A percentile compares a stretch with the other conserved stretches of the same genome.
These are phyloP conservation scores for Anthopleura xanthogrammica DNA, from an alignment of 92 coral and sea anemone genomes.

Conservation along the genomic window DNA sequence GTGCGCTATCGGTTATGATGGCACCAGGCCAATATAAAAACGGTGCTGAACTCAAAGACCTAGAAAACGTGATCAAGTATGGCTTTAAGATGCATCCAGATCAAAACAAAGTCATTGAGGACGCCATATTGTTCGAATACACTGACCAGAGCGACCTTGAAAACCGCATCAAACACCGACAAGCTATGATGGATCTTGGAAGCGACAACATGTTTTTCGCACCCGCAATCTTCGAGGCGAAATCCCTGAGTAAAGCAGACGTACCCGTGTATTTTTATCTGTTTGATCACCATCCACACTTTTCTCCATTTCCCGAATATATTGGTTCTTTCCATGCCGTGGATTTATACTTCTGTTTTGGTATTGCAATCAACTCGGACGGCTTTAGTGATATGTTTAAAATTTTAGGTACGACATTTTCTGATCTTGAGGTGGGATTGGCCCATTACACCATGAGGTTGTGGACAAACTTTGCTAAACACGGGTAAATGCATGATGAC, in stretches of 20 bases:
- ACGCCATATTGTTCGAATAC: conserved; percentile 42
- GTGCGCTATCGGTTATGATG: conserved; percentile 14
- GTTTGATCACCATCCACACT: conserved; percentile 31
- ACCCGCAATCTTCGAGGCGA: conserved; percentile 51
- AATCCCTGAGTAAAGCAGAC: conserved; percentile 10
- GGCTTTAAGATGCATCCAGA: not conserved
- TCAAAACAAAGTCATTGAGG: conserved; percentile 34
- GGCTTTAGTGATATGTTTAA: not conserved
- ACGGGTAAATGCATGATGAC: not conserved
- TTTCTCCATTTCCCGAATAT: not conserved
- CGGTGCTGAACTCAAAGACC: too few species aligned
- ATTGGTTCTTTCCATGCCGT: not conserved
- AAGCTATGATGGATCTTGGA: conserved; percentile 17
- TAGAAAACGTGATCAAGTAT: too few species aligned
- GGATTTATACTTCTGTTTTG: conserved; percentile 4
- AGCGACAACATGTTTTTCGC: conserved; percentile 40
- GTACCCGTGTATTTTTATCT: conserved; percentile 26
- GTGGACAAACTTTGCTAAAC: conserved; percentile 24
- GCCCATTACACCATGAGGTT: not conserved
- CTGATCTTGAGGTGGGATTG: conserved; percentile 18
- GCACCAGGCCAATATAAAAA: conserved; percentile 16
- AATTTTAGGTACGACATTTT: not conserved
- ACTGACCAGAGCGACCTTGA: conserved; percentile 41
- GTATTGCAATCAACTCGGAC: not conserved
- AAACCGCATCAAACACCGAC: conserved; percentile 24